A percentile compares a stretch with the other conserved stretches of the same genome.
Conservation (phyloP, 2,797 vertebrate genomes). For the Paratrypauchen microcephalus region DNA sequence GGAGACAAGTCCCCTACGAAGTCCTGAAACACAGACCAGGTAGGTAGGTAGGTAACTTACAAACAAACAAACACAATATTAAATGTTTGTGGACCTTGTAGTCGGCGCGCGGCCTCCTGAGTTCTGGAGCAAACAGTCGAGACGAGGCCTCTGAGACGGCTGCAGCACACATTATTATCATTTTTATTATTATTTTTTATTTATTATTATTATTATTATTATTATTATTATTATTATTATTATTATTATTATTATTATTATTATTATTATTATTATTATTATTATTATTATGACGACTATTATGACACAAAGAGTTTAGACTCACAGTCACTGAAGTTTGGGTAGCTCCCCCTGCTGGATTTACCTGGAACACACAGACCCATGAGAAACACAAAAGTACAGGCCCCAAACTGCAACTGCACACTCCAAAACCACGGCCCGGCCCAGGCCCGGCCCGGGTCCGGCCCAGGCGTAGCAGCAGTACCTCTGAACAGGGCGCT, state of each 20-base stretch:
- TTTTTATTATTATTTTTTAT: too few relatives aligned
- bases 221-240: too few relatives aligned
- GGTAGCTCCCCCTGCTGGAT: conserved; percentile 80
- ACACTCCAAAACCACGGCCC: too few relatives aligned
- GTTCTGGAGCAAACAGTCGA: conserved; percentile 86
- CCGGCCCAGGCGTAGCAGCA: not conserved
- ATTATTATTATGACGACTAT: too few relatives aligned
- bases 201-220: too few relatives aligned
- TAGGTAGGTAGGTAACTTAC: too few relatives aligned
- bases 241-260: too few relatives aligned
- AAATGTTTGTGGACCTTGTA: conserved; percentile 82
- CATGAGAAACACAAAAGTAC: not conserved
- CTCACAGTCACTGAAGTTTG: conserved; percentile 82
- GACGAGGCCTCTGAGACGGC: conserved; percentile 79
- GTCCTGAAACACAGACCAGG: conserved; percentile 76
- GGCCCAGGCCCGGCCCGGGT: too few relatives aligned
- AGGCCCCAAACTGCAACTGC: too few relatives aligned
- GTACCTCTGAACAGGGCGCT: conserved; percentile 93
- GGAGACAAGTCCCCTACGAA: conserved; percentile 86
- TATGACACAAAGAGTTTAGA: conserved; percentile 12
- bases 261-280: too few relatives aligned
- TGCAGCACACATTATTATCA: conserved; percentile 43
- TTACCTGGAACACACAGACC: conserved; percentile 73
- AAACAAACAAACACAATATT: too few relatives aligned
- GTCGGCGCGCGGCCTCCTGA: conserved; percentile 87